phyloP scores from a whole-genome alignment of 1,140 invertebrate species.

The Monomorium pharaonis region DNA sequence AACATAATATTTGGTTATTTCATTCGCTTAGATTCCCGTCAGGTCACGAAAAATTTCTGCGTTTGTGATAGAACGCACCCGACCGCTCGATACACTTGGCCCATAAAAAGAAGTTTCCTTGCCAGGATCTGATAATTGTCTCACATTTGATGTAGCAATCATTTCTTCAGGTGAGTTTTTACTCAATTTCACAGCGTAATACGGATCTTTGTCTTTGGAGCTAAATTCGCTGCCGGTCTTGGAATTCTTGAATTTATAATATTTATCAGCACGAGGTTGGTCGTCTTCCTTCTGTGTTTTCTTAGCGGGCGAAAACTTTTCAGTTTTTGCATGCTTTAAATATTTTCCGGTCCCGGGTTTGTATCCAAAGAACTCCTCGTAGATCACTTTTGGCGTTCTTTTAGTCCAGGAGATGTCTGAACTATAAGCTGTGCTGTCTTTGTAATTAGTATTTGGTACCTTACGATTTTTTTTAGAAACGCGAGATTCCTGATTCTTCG shows the following conservation, averaged over 20 bases:
- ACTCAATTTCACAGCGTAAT: constrained; percentile 55
- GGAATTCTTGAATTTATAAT: constrained; percentile 71
- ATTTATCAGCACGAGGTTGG: constrained; percentile 56
- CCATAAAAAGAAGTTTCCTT: neutral
- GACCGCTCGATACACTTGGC: neutral
- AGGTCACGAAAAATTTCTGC: constrained; percentile 53
- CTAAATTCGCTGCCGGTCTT: constrained; percentile 62
- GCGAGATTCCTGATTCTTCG: constrained; percentile 19
- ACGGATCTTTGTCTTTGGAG: constrained; percentile 63
- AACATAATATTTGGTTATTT: constrained; percentile 13
- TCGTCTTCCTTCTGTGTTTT: constrained; percentile 56
- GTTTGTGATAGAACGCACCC: constrained; percentile 13
- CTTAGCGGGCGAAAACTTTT: constrained; percentile 35
- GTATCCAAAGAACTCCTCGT: constrained; percentile 71
- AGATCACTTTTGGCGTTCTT: constrained; percentile 18
- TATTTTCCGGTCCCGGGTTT: constrained; percentile 60
- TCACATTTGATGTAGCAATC: neutral
- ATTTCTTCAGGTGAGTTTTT: constrained; percentile 66
- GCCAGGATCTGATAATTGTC: constrained; percentile 7
- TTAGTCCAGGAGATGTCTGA: constrained; percentile 13
- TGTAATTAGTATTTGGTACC: neutral
- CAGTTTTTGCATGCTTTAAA: constrained; percentile 44
- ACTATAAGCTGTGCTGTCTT: constrained; percentile 60
- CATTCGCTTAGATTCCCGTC: constrained; percentile 55
- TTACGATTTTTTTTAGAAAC: constrained; percentile 16